Percentiles rank a stretch among this genome's conserved stretches.
Evolutionary conservation across 2,888 invertebrate genomes (phyloP).

Genomic region (Limenitis camilla): DNA sequence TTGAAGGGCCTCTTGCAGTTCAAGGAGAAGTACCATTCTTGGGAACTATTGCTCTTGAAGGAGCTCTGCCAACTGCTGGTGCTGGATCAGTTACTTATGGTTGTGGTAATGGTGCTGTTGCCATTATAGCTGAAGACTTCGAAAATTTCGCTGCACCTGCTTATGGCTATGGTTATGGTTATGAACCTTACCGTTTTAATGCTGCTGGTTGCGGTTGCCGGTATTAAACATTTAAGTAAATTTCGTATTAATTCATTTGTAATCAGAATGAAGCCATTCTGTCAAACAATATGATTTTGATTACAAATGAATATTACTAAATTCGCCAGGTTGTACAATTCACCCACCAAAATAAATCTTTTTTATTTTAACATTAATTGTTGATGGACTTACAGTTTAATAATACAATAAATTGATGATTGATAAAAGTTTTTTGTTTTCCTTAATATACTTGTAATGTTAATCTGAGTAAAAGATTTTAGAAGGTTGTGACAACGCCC

Average conservation of each 20-base stretch:
- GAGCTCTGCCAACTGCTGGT: conserved; percentile 32
- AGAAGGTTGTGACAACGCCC: too few species aligned
- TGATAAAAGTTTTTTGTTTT: too few species aligned
- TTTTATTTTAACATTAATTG: too few species aligned
- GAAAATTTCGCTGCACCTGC: neutral
- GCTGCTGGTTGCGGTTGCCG: neutral
- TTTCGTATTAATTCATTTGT: neutral
- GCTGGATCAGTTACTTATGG: conserved; percentile 31
- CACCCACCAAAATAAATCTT: too few species aligned
- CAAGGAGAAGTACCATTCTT: conserved; percentile 31
- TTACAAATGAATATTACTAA: too few species aligned
- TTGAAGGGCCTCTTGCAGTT: conserved; percentile 7
- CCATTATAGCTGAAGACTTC: neutral
- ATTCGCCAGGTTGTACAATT: too few species aligned
- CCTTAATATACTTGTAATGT: too few species aligned
- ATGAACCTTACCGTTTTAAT: neutral
- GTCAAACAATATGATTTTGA: too few species aligned
- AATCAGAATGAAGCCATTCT: neutral
- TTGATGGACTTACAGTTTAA: too few species aligned
- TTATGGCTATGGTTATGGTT: neutral
- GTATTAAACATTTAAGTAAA: neutral
- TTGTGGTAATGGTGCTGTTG: conserved; percentile 18
- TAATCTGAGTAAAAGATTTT: too few species aligned
- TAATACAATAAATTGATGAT: too few species aligned
- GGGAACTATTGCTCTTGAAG: conserved; percentile 36